Conservation (phyloP, 2,888 invertebrate genomes). For the Axea sp. region DNA sequence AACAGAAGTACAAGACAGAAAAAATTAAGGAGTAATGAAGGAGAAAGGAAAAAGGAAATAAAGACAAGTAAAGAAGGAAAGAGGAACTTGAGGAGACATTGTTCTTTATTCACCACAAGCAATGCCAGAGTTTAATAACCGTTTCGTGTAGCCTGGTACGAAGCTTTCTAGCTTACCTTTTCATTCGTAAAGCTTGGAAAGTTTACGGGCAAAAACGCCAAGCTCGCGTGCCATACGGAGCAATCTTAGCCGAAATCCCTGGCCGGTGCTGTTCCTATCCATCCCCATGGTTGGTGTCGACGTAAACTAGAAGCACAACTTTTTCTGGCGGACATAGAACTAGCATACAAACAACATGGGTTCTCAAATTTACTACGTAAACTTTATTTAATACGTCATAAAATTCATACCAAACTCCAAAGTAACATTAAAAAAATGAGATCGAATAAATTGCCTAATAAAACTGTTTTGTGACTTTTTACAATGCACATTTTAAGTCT, state of each 20-base stretch:
- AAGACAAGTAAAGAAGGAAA: not conserved
- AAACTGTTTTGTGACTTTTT: slow-evolving; percentile 3
- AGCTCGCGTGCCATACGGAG: not conserved
- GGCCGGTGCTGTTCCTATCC: no score
- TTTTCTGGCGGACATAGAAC: slow-evolving; percentile 2
- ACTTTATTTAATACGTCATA: slow-evolving; percentile 30
- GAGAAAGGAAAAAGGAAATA: not conserved
- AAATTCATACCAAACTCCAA: slow-evolving; percentile 5
- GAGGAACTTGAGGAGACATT: slow-evolving; percentile 8
- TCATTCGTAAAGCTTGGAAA: no score
- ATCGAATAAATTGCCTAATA: slow-evolving; percentile 14
- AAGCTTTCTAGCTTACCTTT: slow-evolving; percentile 3
- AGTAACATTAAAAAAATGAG: not conserved
- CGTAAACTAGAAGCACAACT: not conserved
- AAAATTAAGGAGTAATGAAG: slow-evolving; percentile 18
- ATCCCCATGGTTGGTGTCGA: not conserved
- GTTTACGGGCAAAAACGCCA: slow-evolving; percentile 15
- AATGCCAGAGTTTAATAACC: slow-evolving; percentile 26
- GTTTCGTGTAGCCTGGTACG: slow-evolving; percentile 15
- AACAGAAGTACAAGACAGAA: slow-evolving; percentile 10
- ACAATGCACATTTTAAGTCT: not conserved
- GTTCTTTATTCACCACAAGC: slow-evolving; percentile 15
- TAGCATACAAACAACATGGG: slow-evolving; percentile 6
- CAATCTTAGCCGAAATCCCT: no score
- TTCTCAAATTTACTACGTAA: slow-evolving; percentile 2